Conservation (phyloP, 2,113 vertebrate genomes). For the Eolophus roseicapilla region DNA sequence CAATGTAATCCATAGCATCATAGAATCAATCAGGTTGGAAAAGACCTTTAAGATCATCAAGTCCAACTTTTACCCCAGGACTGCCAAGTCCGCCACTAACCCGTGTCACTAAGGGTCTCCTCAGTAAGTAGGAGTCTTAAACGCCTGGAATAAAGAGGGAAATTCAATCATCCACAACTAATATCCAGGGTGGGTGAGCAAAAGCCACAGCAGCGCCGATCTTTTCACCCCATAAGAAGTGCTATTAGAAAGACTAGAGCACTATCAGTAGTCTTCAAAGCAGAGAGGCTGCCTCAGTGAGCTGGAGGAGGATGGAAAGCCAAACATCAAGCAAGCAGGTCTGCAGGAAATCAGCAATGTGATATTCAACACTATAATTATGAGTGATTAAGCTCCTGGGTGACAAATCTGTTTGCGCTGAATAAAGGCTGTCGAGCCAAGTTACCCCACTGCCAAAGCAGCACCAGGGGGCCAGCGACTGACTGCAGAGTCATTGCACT, state of each 20-base stretch:
- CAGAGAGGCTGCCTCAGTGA: background rate
- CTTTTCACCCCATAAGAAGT: background rate
- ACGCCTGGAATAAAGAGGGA: background rate
- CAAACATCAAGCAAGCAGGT: background rate
- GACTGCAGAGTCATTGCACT: background rate
- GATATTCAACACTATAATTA: background rate
- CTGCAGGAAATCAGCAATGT: background rate
- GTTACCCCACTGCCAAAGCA: background rate
- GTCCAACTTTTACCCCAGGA: background rate
- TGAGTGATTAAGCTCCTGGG: accelerated
- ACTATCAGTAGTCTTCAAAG: background rate
- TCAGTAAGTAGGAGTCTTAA: background rate
- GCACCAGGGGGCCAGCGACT: background rate
- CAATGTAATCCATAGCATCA: accelerated
- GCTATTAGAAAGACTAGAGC: background rate
- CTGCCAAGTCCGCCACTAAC: background rate
- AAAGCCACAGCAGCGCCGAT: background rate
- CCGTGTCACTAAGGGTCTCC: accelerated
- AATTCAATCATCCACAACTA: background rate
- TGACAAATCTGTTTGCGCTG: background rate
- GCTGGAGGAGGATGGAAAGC: background rate
- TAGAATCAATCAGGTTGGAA: background rate
- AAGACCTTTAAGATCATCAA: background rate
- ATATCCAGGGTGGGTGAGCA: background rate
- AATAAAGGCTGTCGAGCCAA: background rate